Conservation (phyloP, 2,113 vertebrate genomes). For the Addax nasomaculatus region DNA sequence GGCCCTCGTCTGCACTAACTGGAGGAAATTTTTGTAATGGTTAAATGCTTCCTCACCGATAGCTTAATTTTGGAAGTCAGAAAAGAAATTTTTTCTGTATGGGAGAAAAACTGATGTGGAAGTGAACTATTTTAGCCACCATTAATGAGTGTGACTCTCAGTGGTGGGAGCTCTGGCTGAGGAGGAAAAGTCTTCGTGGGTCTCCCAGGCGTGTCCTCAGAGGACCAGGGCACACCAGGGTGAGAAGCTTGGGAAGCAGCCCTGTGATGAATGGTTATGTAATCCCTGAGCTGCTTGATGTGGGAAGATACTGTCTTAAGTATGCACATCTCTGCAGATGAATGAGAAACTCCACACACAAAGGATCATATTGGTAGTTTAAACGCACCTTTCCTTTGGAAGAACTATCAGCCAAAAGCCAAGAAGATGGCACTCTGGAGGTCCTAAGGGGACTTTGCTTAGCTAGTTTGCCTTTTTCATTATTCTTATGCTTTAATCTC, state of each 20-base stretch:
- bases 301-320: not conserved
- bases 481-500: not conserved
- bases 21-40: not conserved
- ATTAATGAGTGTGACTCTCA: not conserved
- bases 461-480: not conserved
- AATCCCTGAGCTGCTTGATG: not conserved
- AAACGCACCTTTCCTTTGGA: not conserved
- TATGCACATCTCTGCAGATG: not conserved
- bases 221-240: rapidly evolving
- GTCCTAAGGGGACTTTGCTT: not conserved
- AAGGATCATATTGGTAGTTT: not conserved
- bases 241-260: not conserved
- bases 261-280: not conserved
- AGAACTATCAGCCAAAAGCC: not conserved
- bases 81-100: not conserved
- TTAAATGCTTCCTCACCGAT: not conserved
- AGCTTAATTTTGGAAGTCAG: not conserved
- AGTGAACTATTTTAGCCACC: not conserved
- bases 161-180: not conserved
- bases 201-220: not conserved
- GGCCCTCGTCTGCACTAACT: not conserved
- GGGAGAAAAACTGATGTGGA: not conserved
- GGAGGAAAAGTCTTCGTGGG: not conserved
- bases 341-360: not conserved
- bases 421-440: not conserved